Evolutionary conservation across 2,888 invertebrate species (phyloP), one percentile per base, ranked within the genome.

Genomic region (Drosophila rellima): DNA sequence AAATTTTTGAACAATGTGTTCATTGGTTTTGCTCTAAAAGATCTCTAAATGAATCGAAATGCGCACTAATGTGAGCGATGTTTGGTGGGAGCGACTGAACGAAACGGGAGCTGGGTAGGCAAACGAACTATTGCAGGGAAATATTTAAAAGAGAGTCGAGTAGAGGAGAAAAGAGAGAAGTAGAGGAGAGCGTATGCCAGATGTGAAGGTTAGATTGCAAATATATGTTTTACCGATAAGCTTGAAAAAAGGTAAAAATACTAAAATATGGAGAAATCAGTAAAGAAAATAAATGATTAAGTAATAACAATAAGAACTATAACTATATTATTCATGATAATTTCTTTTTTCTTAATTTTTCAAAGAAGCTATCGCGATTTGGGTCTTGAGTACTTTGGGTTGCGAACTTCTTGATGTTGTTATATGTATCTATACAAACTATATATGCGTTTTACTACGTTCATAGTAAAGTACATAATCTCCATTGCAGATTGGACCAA

Each of bases 401-500:
- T 50, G 48, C 29, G 54, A 54, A 51, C 55, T 48, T 51, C 8
- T 44, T 55, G 44, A 55, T 63, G 44, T 31, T 6, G 17, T 18
- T 31, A n/a, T 52, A 54, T 40, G 10, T 31, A 54, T 40, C n/a
- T 31, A 42, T 33, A 11, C n/a, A 37, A 37, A 37, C 31, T 69
- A 62, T 59, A 29, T 83, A 82, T 89, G 88, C 82, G 74, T 84
- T 89, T 89, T 86, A 86, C 85, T 89, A 88, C 91, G 91, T 91
- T 92, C 92, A 92, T 92, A 92, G 92, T 92, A 92, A 92, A 92
- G 92, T 92, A 92, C 92, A 92, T 92, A 92, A 92, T 92, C 89
- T 92, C 92, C 92, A 92, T 91, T 83, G 91, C 91, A 92, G 92
- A 92, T 91, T 92, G 92, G 91, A 90, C 92, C 91, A 92, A 92